Percentiles rank a stretch among this genome's conserved stretches.
Conservation (phyloP, 2,113 vertebrate genomes). For the Lophochroa leadbeateri region DNA sequence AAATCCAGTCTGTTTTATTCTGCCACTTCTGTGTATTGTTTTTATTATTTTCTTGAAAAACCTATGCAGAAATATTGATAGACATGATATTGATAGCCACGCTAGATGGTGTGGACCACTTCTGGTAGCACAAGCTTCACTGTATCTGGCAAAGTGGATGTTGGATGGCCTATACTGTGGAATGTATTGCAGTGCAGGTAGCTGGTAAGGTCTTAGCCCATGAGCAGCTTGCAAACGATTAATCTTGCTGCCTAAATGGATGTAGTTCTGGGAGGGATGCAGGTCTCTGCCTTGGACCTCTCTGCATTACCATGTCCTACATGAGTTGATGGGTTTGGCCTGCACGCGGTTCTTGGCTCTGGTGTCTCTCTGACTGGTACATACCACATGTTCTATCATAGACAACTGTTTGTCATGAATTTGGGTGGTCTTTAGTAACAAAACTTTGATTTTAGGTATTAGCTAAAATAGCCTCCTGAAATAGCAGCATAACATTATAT, state of each 20-base stretch:
- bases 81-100: background rate
- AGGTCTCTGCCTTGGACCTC: background rate
- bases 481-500: background rate
- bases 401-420: background rate
- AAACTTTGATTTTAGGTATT: background rate
- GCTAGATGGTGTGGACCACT: background rate
- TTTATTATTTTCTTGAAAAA: background rate
- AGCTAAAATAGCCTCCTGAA: background rate
- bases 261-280: background rate
- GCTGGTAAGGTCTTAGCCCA: background rate
- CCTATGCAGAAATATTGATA: background rate
- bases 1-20: background rate
- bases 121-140: background rate
- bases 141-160: accelerated
- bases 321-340: background rate
- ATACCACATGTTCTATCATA: background rate
- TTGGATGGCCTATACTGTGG: background rate
- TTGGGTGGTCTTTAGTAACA: background rate
- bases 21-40: background rate
- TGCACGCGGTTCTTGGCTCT: accelerated
- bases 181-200: background rate
- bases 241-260: accelerated
- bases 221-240: background rate
- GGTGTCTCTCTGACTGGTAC: accelerated
- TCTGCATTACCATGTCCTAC: background rate